Conservation (phyloP, 2,113 vertebrate genomes). For the Spermophilus dauricus region DNA sequence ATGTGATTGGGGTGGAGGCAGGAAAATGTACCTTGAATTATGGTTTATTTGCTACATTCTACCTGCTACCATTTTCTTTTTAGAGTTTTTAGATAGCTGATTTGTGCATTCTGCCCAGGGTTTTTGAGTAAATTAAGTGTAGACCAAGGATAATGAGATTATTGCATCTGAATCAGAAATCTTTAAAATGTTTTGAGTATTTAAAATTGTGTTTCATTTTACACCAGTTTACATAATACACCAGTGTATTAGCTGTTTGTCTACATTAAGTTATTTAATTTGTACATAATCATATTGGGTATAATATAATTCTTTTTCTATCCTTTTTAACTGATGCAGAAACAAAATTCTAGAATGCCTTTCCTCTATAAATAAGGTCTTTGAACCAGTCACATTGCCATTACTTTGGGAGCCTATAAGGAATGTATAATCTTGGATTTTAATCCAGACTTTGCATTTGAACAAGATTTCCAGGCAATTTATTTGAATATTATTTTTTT, state of each 20-base stretch:
- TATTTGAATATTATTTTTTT: background rate
- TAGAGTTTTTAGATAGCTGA: background rate
- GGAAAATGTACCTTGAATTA: background rate
- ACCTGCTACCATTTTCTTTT: background rate
- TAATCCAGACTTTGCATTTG: slow-evolving; percentile 1
- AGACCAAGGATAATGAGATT: background rate
- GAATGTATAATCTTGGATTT: slow-evolving; percentile 36
- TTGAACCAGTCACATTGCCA: background rate
- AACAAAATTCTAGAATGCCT: slow-evolving; percentile 27
- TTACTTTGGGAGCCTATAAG: background rate
- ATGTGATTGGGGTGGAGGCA: no score
- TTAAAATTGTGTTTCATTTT: slow-evolving; percentile 44
- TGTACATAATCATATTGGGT: background rate
- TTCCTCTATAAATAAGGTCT: background rate
- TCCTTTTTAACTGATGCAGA: slow-evolving; percentile 29
- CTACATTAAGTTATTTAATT: slow-evolving; percentile 7
- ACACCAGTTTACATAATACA: no score
- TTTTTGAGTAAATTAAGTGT: background rate
- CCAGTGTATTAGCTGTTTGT: background rate
- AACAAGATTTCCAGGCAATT: background rate
- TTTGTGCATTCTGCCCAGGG: background rate
- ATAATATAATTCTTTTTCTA: background rate
- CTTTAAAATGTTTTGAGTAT: background rate
- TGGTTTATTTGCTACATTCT: background rate
- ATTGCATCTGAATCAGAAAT: background rate